A percentile compares a stretch with the other conserved stretches of the same genome.
These are phyloP conservation scores for Mycetomoellerius zeteki DNA, from an alignment of 1,140 invertebrate species.

Conservation along the genomic window DNA sequence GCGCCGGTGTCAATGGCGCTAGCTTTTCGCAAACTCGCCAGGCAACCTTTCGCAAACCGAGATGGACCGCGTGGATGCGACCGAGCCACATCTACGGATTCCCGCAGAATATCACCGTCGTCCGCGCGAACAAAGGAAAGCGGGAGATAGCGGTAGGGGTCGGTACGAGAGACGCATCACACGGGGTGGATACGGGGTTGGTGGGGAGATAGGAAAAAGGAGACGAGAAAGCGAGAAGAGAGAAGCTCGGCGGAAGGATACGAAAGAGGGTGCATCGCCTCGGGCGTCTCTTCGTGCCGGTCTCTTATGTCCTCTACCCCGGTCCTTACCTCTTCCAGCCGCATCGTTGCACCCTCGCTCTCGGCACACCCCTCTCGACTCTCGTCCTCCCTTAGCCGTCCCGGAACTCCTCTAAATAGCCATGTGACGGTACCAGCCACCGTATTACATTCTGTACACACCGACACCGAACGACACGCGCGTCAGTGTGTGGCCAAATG, in stretches of 20 bases:
- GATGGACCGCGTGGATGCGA: slow-evolving; percentile 54
- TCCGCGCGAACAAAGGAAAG: slow-evolving; percentile 48
- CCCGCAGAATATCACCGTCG: slow-evolving; percentile 56
- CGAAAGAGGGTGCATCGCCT: slow-evolving; percentile 63
- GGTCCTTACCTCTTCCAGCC: slow-evolving; percentile 24
- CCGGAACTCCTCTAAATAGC: slow-evolving; percentile 71
- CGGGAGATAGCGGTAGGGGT: slow-evolving; percentile 13
- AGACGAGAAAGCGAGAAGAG: background rate
- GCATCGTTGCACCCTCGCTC: background rate
- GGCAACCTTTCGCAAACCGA: slow-evolving; percentile 2
- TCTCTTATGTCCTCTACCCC: slow-evolving; percentile 21
- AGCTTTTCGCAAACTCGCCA: slow-evolving; percentile 25
- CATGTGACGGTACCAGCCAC: slow-evolving; percentile 72
- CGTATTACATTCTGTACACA: slow-evolving; percentile 74
- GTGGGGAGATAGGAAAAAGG: background rate
- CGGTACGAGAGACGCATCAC: background rate
- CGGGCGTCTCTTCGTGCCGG: slow-evolving; percentile 68
- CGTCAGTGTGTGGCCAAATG: slow-evolving; percentile 9
- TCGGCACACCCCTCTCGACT: slow-evolving; percentile 13
- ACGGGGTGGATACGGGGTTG: background rate
- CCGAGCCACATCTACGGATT: slow-evolving; percentile 69
- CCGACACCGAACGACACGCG: slow-evolving; percentile 3
- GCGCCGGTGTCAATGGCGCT: slow-evolving; percentile 52
- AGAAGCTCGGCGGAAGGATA: slow-evolving; percentile 26
- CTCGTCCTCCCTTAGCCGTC: background rate